A percentile compares a stretch with the other conserved stretches of the same genome.
Evolutionary conservation across 2,113 vertebrate species (phyloP).

Genomic region (Calonectris borealis): DNA sequence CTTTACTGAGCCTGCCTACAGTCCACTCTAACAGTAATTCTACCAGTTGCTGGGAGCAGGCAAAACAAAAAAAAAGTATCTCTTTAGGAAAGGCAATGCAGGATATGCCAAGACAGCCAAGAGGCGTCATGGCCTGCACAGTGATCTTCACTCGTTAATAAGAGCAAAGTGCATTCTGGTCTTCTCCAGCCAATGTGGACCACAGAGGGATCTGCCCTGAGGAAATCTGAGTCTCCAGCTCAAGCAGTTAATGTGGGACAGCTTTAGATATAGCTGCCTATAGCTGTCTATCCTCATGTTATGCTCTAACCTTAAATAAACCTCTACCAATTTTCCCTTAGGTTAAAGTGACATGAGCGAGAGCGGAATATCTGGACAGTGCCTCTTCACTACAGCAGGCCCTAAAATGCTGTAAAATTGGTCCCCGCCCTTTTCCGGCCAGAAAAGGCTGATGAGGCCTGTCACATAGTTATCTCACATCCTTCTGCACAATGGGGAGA

Average conservation of each 20-base stretch:
- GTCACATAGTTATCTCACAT: not conserved
- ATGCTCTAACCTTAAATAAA: not conserved
- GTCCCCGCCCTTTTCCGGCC: not conserved
- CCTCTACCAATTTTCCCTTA: not conserved
- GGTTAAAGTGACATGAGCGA: not conserved
- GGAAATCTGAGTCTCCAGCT: not conserved
- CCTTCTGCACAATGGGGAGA: not conserved
- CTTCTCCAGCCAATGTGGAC: not conserved
- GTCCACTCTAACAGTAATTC: not conserved
- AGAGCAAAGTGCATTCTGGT: not conserved
- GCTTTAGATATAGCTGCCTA: not conserved
- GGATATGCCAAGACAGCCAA: not conserved
- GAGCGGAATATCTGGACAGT: not conserved
- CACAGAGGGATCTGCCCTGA: not conserved
- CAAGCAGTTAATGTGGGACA: not conserved
- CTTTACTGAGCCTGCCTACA: not conserved
- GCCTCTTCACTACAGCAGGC: not conserved
- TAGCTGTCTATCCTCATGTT: not conserved
- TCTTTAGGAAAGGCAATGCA: not conserved
- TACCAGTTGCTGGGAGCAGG: not conserved
- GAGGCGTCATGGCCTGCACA: rapidly evolving
- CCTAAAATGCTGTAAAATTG: not conserved
- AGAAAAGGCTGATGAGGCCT: not conserved
- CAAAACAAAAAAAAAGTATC: not conserved
- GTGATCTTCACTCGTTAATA: not conserved